These are phyloP conservation scores for Daktulosphaira vitifoliae DNA, from an alignment of 1,140 invertebrate genomes.

Conservation along the genomic window DNA sequence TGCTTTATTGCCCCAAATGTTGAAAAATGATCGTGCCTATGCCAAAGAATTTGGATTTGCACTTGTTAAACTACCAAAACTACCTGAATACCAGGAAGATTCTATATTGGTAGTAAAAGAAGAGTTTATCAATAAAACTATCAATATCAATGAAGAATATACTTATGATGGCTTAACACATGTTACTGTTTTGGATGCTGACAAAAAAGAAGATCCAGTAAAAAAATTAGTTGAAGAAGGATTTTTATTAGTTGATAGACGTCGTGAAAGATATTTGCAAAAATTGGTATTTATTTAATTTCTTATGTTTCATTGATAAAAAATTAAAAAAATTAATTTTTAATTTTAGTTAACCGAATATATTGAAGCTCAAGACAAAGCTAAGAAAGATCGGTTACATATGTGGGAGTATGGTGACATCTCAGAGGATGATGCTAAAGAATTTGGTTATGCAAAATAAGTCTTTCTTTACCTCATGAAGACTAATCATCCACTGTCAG, in stretches of 20 bases:
- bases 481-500: slow-evolving; percentile 28
- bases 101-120: slow-evolving; percentile 63
- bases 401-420: slow-evolving; percentile 96
- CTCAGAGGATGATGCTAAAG: slow-evolving; percentile 87
- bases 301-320: not conserved
- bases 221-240: slow-evolving; percentile 80
- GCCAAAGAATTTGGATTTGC: slow-evolving; percentile 81
- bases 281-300: slow-evolving; percentile 54
- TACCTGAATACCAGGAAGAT: slow-evolving; percentile 60
- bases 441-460: slow-evolving; percentile 56
- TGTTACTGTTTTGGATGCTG: slow-evolving; percentile 61
- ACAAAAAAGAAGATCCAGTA: slow-evolving; percentile 69
- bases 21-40: slow-evolving; percentile 62
- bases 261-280: slow-evolving; percentile 69
- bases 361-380: slow-evolving; percentile 70
- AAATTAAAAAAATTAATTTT: not conserved
- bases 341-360: slow-evolving; percentile 64
- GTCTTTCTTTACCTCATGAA: slow-evolving; percentile 11
- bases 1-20: slow-evolving; percentile 70
- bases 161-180: slow-evolving; percentile 55
- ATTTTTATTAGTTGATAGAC: slow-evolving; percentile 67
- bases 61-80: slow-evolving; percentile 62
- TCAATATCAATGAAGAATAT: slow-evolving; percentile 66
- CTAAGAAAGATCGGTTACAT: slow-evolving; percentile 71
- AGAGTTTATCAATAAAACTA: slow-evolving; percentile 56